Percentiles rank a stretch among this genome's conserved stretches.
These are phyloP conservation scores for Troides helena DNA, from an alignment of 2,888 invertebrate species.

Conservation along the genomic window DNA sequence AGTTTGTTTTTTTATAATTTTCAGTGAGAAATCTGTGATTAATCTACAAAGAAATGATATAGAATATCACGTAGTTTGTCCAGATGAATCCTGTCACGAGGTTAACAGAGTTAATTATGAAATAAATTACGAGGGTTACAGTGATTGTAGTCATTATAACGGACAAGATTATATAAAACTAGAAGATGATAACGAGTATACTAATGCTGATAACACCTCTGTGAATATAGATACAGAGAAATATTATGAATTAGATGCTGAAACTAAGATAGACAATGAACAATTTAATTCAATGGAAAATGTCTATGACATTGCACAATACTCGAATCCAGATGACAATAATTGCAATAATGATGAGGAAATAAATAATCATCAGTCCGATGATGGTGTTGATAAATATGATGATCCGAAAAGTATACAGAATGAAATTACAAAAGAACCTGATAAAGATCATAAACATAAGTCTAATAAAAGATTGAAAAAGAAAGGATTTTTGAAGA, in stretches of 20 bases:
- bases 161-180: slow-evolving; percentile 42
- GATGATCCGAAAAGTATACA: slow-evolving; percentile 25
- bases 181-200: slow-evolving; percentile 39
- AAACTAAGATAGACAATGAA: slow-evolving; percentile 9
- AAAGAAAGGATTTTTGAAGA: slow-evolving; percentile 50
- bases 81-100: slow-evolving; percentile 50
- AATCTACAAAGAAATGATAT: slow-evolving; percentile 56
- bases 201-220: slow-evolving; percentile 18
- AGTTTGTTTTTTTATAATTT: slow-evolving; percentile 5
- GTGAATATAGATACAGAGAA: slow-evolving; percentile 31
- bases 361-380: neutral
- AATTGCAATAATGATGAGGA: slow-evolving; percentile 25
- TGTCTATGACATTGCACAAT: neutral
- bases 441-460: slow-evolving; percentile 26
- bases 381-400: slow-evolving; percentile 28
- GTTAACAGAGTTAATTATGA: slow-evolving; percentile 1
- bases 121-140: slow-evolving; percentile 29
- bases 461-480: slow-evolving; percentile 39
- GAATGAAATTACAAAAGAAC: slow-evolving; percentile 21
- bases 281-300: neutral
- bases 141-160: slow-evolving; percentile 32
- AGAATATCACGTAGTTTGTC: slow-evolving; percentile 51
- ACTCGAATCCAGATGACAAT: slow-evolving; percentile 5
- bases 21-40: slow-evolving; percentile 62
- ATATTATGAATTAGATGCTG: slow-evolving; percentile 29